Evolutionary conservation across 2,797 vertebrate genomes (phyloP), one percentile per base, ranked within the genome.

Genomic region (Centroberyx gerrardi): DNA sequence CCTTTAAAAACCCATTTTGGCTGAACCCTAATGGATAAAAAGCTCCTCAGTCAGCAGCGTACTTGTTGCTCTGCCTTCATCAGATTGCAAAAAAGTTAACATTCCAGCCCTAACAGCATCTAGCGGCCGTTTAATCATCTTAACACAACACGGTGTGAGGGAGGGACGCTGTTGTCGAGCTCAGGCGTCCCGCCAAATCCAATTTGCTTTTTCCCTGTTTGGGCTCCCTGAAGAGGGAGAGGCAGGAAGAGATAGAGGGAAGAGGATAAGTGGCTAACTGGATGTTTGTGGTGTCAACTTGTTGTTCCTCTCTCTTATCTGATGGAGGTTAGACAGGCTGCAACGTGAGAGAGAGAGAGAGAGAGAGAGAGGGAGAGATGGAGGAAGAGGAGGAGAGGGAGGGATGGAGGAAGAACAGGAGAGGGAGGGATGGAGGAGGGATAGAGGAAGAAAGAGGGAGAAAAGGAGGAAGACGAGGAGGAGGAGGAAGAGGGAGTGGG

Each of bases 151-250:
- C 38, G n/a, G 36, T 12, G 6, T 59, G 52, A 33, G 36, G 1
- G 27, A 13, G 1, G 9, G 17, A 14, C 5, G 48, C 54, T 51
- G 56, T 46, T 44, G 8, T 36, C 36, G 17, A 15, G 31, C 27
- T 58, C 29, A 7, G 60, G 44, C 48, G 5, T 29, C 36, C 2
- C 3, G 31, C 65, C 65, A 69, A 60, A 46, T 51, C 13, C 59
- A 44, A 44, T 28, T 7, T 14, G 48, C 42, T 60, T 51, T 60
- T 55, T 70, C 42, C 9, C 33, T 54, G 72, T 31, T 52, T 33
- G 28, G 60, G n/a, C 59, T 53, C 54, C 70, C 38, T 3, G 52
- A 22, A 31, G 62, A 61, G 44, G 22, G 54, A 38, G 38, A 40
- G 55, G 15, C 17, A 7, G 8, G 8, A 46, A 52, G 48, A 27